A percentile compares a stretch with the other conserved stretches of the same genome.
Evolutionary conservation across 2,888 invertebrate genomes (phyloP).

Genomic region (Aphrophora alni): DNA sequence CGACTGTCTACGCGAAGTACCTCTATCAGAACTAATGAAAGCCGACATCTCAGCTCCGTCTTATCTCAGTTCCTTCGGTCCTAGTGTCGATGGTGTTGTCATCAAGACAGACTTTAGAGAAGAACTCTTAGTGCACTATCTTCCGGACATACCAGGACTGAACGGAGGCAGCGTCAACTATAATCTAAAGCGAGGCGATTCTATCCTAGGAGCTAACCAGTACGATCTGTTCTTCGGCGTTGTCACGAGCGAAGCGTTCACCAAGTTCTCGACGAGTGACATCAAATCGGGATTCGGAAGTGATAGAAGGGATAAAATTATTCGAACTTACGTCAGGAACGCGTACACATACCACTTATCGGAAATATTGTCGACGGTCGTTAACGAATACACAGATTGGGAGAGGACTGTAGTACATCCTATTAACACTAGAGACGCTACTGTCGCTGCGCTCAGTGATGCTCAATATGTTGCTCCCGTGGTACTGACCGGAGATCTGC

Average conservation of each 20-base stretch:
- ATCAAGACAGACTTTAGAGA: slow-evolving; percentile 89
- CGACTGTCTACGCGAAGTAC: slow-evolving; percentile 79
- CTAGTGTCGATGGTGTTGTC: slow-evolving; percentile 86
- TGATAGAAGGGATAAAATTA: slow-evolving; percentile 74
- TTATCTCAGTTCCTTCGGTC: slow-evolving; percentile 84
- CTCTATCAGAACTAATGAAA: slow-evolving; percentile 74
- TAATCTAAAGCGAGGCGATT: slow-evolving; percentile 60
- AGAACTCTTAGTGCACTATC: slow-evolving; percentile 76
- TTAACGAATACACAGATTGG: slow-evolving; percentile 99
- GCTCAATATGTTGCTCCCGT: slow-evolving; percentile 93
- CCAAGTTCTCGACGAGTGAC: slow-evolving; percentile 59
- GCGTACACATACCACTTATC: slow-evolving; percentile 94
- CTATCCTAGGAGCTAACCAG: slow-evolving; percentile 64
- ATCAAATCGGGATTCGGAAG: slow-evolving; percentile 62
- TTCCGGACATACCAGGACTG: slow-evolving; percentile 64
- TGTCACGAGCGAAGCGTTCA: slow-evolving; percentile 88
- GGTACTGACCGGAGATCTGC: slow-evolving; percentile 82
- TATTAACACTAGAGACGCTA: slow-evolving; percentile 85
- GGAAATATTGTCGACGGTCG: slow-evolving; percentile 91
- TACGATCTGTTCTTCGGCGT: slow-evolving; percentile 91
- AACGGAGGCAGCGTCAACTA: too few species aligned
- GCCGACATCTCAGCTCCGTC: slow-evolving; percentile 81
- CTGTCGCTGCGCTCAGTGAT: slow-evolving; percentile 90
- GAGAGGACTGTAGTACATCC: slow-evolving; percentile 89
- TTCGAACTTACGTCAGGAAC: slow-evolving; percentile 89